Conservation (phyloP, 2,113 vertebrate genomes). For the Oreocharis arfaki region DNA sequence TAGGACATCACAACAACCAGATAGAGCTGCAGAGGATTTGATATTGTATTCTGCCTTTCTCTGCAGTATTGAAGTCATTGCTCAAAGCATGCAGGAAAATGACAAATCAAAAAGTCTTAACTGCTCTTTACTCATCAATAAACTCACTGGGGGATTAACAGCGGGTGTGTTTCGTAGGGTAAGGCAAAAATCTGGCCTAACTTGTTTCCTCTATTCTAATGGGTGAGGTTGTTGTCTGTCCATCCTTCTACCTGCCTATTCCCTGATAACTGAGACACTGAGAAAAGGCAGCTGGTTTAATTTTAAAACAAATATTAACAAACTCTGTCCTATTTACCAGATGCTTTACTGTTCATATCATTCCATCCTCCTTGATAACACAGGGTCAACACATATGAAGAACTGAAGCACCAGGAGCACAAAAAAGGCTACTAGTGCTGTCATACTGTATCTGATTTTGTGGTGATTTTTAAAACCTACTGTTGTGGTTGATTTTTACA, state of each 20-base stretch:
- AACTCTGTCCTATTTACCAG: neutral
- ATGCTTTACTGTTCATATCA: neutral
- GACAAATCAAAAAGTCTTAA: neutral
- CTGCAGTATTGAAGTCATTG: neutral
- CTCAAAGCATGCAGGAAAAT: neutral
- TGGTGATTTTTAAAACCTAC: neutral
- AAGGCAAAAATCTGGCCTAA: neutral
- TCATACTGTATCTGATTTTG: neutral
- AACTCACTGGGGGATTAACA: neutral
- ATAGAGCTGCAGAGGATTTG: neutral
- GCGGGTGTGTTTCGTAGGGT: neutral
- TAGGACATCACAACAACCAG: neutral
- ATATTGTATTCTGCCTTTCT: neutral
- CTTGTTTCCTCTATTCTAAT: neutral
- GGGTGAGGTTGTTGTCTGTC: neutral
- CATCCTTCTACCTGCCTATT: neutral
- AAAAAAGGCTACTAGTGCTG: neutral
- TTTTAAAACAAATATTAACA: neutral
- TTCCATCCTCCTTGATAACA: neutral
- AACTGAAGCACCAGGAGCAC: neutral
- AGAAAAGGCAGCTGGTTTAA: neutral
- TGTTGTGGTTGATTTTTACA: neutral
- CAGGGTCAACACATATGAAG: neutral
- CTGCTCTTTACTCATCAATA: neutral
- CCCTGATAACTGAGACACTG: neutral